phyloP scores from a whole-genome alignment of 64 coral and sea anemone species.

The Stylophora pistillata region DNA sequence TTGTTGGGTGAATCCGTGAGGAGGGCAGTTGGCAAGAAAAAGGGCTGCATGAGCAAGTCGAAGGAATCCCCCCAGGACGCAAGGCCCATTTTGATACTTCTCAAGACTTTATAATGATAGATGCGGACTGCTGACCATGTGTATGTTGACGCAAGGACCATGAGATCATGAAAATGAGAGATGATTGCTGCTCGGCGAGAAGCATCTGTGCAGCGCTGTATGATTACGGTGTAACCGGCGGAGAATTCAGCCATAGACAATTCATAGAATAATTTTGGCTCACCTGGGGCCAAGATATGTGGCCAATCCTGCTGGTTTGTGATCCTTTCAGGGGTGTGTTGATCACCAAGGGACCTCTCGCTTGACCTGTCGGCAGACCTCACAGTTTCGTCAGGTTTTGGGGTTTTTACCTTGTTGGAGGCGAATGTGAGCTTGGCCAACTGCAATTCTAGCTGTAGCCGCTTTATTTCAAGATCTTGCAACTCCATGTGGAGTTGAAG shows the following conservation, averaged over 20 bases:
- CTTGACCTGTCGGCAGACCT: not conserved
- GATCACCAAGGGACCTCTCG: constrained; percentile 6
- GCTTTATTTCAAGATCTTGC: not conserved
- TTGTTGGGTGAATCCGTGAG: not conserved
- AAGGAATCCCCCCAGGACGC: constrained; percentile 36
- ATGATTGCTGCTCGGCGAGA: not conserved
- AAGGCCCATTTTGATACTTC: constrained; percentile 38
- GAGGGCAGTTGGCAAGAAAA: constrained; percentile 37
- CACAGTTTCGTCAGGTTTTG: not conserved
- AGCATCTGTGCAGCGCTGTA: not conserved
- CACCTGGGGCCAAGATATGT: constrained; percentile 28
- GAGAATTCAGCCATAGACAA: constrained; percentile 3
- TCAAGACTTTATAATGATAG: constrained; percentile 34
- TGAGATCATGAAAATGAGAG: constrained; percentile 27
- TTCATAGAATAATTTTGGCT: constrained; percentile 22
- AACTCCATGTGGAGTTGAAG: not conserved
- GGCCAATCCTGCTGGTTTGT: not conserved
- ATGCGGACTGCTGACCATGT: constrained; percentile 39
- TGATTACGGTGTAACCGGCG: not conserved
- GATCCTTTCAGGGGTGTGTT: not conserved
- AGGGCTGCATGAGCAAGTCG: constrained; percentile 21
- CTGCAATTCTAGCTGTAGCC: not conserved
- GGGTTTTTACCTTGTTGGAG: not conserved
- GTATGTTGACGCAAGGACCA: constrained; percentile 31
- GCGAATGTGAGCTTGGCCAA: not conserved